phyloP scores from a whole-genome alignment of 2,797 vertebrate genomes.

The Garrulus glandarius region DNA sequence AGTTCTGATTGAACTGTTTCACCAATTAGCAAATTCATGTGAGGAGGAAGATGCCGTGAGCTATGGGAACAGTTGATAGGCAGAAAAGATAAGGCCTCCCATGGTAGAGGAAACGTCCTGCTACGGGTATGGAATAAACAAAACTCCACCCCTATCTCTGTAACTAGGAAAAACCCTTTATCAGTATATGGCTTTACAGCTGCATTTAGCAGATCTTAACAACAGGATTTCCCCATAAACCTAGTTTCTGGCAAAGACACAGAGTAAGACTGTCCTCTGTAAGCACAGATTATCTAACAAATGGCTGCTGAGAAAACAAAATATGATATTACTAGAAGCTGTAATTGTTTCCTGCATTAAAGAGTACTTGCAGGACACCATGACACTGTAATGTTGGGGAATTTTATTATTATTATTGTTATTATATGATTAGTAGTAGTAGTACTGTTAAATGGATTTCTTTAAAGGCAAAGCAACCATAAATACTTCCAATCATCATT shows the following conservation, averaged over 20 bases:
- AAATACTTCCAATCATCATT: not conserved
- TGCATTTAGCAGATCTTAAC: not conserved
- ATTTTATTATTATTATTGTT: accelerated
- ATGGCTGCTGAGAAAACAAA: not conserved
- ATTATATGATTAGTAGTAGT: not conserved
- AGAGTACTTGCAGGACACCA: not conserved
- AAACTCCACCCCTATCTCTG: not conserved
- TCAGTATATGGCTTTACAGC: not conserved
- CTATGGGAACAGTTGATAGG: not conserved
- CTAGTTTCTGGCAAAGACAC: not conserved
- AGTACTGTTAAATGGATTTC: not conserved
- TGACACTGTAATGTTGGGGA: not conserved
- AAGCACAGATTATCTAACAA: not conserved
- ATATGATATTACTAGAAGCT: not conserved
- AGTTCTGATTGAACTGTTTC: not conserved
- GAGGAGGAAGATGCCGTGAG: not conserved
- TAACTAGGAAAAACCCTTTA: not conserved
- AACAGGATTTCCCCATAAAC: not conserved
- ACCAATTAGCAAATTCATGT: not conserved
- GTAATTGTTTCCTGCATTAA: not conserved
- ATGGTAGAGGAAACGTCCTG: not conserved
- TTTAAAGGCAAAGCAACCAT: not conserved
- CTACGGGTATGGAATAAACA: not conserved
- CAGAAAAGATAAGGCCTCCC: not conserved
- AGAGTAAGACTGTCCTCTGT: not conserved